Evolutionary conservation across 2,113 vertebrate species (phyloP), one percentile per base, ranked within the genome.

Genomic region (Salvelinus alpinus): DNA sequence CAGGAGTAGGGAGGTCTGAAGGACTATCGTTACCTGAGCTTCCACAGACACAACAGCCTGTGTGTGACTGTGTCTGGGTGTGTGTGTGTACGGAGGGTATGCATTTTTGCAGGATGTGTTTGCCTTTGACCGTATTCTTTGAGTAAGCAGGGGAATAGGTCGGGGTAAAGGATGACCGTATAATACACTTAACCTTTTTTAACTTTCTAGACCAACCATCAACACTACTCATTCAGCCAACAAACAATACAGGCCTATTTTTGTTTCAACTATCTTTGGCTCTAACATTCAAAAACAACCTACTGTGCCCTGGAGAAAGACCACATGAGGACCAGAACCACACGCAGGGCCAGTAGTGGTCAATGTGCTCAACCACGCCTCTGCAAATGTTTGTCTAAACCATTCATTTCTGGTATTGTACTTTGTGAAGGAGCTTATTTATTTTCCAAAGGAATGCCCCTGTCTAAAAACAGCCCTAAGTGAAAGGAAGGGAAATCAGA

Each of bases 331-430:
- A 82, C 60, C 54, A 54, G 82, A 89, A 89, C 89, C 90, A 73
- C 88, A 88, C 83, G 82, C 84, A 81, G 89, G 81, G 87, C 84
- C 84, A 72, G 85, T 86, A 78, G 84, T 80, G 90, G 88, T 89
- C 86, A 88, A 85, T 82, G 83, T 83, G 84, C 85, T 84, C 88
- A 85, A 88, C 89, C 89, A 89, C 86, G 86, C 90, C 89, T 90
- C 87, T 78, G 84, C 84, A 84, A 87, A 88, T 86, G 89, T 91
- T 88, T 88, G 88, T 89, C 86, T 87, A 86, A 90, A 91, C 89
- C 90, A 84, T 86, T 91, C 88, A 91, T 90, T 91, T 91, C 88
- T 91, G 88, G 89, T 88, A 90, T 89, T 91, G 90, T 87, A 80
- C 86, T 85, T 85, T 86, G 86, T 88, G 88, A 83, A 84, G 82